Percentiles rank a stretch among this genome's conserved stretches.
Conservation (phyloP, 1,140 invertebrate species). For the Drosophila triauraria region DNA sequence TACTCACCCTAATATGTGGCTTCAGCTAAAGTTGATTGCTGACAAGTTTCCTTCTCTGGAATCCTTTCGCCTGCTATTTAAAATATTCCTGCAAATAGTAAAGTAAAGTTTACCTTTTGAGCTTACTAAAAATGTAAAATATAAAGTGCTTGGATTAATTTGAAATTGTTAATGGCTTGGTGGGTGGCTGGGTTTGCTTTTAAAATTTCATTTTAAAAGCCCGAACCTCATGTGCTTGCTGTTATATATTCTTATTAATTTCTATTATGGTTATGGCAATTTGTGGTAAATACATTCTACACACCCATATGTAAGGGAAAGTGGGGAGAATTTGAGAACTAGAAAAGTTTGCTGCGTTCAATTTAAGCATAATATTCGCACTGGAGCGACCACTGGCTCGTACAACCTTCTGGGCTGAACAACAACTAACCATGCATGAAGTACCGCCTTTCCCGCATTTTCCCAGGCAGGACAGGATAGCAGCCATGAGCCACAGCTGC, state of each 20-base stretch:
- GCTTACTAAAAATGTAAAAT: too few species aligned
- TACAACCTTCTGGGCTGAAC: slow-evolving; percentile 8
- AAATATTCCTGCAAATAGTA: too few species aligned
- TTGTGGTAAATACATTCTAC: slow-evolving; percentile 2
- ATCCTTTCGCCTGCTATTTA: too few species aligned
- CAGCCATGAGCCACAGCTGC: slow-evolving; percentile 11
- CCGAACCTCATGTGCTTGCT: not conserved
- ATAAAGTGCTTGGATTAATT: not conserved
- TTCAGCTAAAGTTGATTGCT: too few species aligned
- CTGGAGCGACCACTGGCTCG: slow-evolving; percentile 7
- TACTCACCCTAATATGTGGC: not conserved
- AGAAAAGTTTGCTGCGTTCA: slow-evolving; percentile 26
- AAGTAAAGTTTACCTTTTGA: too few species aligned
- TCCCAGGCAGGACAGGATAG: not conserved
- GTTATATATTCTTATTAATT: slow-evolving; percentile 13
- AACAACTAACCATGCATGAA: slow-evolving; percentile 29
- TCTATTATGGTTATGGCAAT: slow-evolving; percentile 10
- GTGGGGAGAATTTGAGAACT: slow-evolving; percentile 3
- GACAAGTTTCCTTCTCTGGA: too few species aligned
- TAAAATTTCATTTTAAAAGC: not conserved
- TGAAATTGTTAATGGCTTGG: too few species aligned
- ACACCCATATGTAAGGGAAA: not conserved
- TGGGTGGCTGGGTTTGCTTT: not conserved
- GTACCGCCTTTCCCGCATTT: not conserved
- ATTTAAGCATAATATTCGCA: slow-evolving; percentile 31